A percentile compares a stretch with the other conserved stretches of the same genome.
Conservation (phyloP, 2,797 vertebrate genomes). For the Coluber constrictor region DNA sequence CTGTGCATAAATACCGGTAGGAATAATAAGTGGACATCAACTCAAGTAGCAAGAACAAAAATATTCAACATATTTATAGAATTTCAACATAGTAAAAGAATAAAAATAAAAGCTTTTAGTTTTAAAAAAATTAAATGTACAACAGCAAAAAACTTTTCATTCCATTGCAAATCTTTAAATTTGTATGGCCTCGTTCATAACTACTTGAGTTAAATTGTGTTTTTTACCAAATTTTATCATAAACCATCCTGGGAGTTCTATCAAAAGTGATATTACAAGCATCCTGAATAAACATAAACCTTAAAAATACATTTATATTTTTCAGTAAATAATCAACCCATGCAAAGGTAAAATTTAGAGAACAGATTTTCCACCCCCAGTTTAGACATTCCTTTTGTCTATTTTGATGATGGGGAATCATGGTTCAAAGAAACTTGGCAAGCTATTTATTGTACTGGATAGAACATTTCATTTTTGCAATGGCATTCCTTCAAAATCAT, state of each 20-base stretch:
- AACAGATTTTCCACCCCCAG: background rate
- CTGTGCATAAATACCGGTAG: conserved; percentile 25
- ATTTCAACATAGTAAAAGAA: conserved; percentile 33
- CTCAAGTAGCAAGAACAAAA: conserved; percentile 43
- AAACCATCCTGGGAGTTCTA: background rate
- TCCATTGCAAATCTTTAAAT: background rate
- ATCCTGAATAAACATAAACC: background rate
- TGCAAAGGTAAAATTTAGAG: background rate
- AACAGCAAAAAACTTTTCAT: background rate
- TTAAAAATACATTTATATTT: background rate
- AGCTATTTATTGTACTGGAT: background rate
- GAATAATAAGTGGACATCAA: conserved; percentile 41
- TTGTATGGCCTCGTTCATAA: background rate
- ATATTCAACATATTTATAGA: conserved; percentile 38
- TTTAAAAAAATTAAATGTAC: conserved; percentile 10
- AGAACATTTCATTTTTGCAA: background rate
- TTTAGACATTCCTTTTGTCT: background rate
- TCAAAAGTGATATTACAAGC: background rate
- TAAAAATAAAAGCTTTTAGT: conserved; percentile 29
- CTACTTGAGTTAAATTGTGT: background rate
- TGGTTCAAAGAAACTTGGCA: background rate
- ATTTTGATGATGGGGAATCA: background rate
- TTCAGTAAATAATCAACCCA: background rate
- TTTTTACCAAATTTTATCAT: background rate
- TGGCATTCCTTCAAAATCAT: background rate